phyloP scores from a whole-genome alignment of 2,888 invertebrate species.

The Mechanitis messenoides region DNA sequence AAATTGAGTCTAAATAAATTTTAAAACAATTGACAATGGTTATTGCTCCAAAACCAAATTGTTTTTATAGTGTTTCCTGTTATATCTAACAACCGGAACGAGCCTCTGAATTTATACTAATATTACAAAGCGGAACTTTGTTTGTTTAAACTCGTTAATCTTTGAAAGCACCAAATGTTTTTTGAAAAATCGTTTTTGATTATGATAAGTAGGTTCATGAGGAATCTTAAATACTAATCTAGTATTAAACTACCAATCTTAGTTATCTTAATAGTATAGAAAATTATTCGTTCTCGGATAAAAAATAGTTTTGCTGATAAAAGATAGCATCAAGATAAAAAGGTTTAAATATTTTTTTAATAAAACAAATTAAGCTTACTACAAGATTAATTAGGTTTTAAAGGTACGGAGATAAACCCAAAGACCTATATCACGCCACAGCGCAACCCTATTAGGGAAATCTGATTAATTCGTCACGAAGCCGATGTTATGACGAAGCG shows the following conservation, averaged over 20 bases:
- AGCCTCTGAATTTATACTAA: no score
- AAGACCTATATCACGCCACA: constrained; percentile 1
- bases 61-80: neutral
- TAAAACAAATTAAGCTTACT: neutral
- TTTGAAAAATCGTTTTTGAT: no score
- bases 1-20: constrained; percentile 18
- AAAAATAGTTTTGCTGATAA: no score
- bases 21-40: constrained; percentile 11
- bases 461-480: constrained; percentile 23
- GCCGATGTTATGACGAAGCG: constrained; percentile 5
- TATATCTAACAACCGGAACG: neutral
- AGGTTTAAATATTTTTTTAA: neutral
- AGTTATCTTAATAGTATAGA: no score
- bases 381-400: neutral
- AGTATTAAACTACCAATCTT: no score
- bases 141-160: no score
- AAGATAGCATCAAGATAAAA: neutral
- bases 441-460: constrained; percentile 14
- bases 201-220: no score
- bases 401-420: neutral
- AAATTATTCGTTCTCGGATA: no score
- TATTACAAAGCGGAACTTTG: no score
- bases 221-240: no score
- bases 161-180: no score
- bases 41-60: constrained; percentile 9